phyloP scores from a whole-genome alignment of 2,113 vertebrate genomes.

The Lycaon pictus region DNA sequence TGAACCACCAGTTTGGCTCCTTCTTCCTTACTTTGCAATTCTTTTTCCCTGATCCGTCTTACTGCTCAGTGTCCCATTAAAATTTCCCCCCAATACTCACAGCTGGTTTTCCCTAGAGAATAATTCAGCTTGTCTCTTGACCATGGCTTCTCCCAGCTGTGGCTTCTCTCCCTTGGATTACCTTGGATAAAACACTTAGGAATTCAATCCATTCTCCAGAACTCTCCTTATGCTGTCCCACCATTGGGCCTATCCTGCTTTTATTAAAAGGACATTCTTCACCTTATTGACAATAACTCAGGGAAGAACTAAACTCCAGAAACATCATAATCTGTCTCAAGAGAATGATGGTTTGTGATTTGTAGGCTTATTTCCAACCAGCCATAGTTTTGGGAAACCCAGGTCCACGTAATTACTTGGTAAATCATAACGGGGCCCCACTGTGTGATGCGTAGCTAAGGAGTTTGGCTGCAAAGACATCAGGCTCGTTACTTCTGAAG shows the following conservation, averaged over 20 bases:
- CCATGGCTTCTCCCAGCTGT: background rate
- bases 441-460: background rate
- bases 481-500: background rate
- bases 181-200: background rate
- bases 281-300: background rate
- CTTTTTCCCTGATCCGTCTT: background rate
- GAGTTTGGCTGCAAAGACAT: background rate
- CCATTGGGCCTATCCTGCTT: background rate
- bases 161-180: background rate
- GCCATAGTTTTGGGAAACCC: background rate
- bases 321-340: background rate
- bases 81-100: background rate
- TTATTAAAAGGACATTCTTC: background rate
- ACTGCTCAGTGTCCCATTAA: background rate
- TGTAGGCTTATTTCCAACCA: background rate
- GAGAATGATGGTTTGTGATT: background rate
- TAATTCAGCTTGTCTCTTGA: background rate
- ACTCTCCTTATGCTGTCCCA: background rate
- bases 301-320: background rate
- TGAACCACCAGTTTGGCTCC: background rate
- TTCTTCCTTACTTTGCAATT: background rate
- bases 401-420: background rate
- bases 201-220: background rate
- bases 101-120: background rate
- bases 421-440: background rate